Conservation (phyloP, 1,140 invertebrate species). For the Dryas iulia region DNA sequence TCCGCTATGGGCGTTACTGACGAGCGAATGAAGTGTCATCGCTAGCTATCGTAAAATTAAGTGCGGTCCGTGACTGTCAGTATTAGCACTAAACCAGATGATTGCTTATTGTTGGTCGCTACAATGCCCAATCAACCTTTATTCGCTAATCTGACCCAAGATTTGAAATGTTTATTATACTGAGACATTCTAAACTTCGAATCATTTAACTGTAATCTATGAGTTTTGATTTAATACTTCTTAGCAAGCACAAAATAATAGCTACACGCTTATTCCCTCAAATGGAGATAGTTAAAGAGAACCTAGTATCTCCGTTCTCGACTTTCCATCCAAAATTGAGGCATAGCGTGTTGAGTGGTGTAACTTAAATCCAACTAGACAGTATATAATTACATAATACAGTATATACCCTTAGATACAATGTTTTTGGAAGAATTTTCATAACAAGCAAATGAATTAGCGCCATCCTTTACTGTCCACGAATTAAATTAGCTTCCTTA, state of each 20-base stretch:
- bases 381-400: background rate
- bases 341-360: background rate
- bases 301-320: too few species aligned
- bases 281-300: too few species aligned
- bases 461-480: conserved; percentile 14
- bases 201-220: background rate
- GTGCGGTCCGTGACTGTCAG: conserved; percentile 26
- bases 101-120: conserved; percentile 67
- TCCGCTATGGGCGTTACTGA: conserved; percentile 9
- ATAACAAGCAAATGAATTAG: conserved; percentile 10
- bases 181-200: conserved; percentile 3
- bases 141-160: conserved; percentile 34
- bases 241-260: too few species aligned
- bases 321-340: too few species aligned
- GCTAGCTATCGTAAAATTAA: conserved; percentile 31
- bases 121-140: conserved; percentile 67
- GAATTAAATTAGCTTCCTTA: conserved; percentile 15
- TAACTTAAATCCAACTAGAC: background rate
- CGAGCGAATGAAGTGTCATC: conserved; percentile 17
- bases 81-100: conserved; percentile 43
- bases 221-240: background rate
- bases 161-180: conserved; percentile 16
- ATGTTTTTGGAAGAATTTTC: background rate
- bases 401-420: background rate
- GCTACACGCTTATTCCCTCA: too few species aligned